Evolutionary conservation across 2,888 invertebrate genomes (phyloP), one percentile per base, ranked within the genome.

Genomic region (Aplocera efformata): DNA sequence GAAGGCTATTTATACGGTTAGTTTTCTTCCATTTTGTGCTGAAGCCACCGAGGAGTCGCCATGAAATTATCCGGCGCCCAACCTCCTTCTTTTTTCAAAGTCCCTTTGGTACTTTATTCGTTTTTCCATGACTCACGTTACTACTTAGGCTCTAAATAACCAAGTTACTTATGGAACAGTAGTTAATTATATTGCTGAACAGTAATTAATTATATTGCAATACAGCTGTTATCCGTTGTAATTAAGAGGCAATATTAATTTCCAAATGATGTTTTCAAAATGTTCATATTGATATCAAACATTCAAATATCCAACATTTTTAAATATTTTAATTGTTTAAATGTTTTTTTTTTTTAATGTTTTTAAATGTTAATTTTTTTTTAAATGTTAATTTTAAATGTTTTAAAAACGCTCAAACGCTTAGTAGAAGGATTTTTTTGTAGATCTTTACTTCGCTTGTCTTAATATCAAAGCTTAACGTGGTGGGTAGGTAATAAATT

Each of bases 51-150:
- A 45, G 58, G 56, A 66, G 67, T 58, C 67, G 67, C 68, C 63
- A 69, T 72, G 68, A 84, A 83, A 80, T 85, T 81, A 77, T 59
- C 81, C 71, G 86, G 86, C 86, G 86, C 86, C 85, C 68, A 67
- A 50, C 42, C 45, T 49, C 50, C 67, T 68, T 76, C 63, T 67
- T 82, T 77, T 83, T 78, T 76, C 79, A 72, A 69, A 62, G 67
- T 67, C 67, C 64, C 64, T 64, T 71, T 58, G 49, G 61, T 75
- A 70, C 63, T 53, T 58, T 62, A 53, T 74, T 75, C 66, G 66
- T 73, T 77, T 79, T 77, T 71, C 71, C 62, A 67, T 86, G 86
- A 86, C 67, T 86, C 86, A 86, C 71, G n/a, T 69, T 65, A 66
- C 50, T 41, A 53, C 43, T 66, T 55, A 63, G 60, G 66, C 65